phyloP scores from a whole-genome alignment of 2,888 invertebrate species.

The Dynastes maya region DNA sequence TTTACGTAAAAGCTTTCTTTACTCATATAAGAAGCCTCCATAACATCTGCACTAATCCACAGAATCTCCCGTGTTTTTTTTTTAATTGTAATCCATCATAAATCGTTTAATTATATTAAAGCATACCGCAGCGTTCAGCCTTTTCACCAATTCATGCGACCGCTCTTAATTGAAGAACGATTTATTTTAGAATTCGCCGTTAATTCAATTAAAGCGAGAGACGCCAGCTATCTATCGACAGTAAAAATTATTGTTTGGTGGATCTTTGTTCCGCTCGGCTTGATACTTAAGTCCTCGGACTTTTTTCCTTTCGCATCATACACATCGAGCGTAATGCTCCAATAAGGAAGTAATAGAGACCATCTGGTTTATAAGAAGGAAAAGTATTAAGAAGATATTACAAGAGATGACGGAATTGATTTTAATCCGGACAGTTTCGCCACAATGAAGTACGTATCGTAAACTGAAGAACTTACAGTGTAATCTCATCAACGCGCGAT shows the following conservation, averaged over 20 bases:
- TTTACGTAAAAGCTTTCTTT: too few species aligned
- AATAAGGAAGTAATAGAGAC: slow-evolving; percentile 15
- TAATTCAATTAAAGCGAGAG: slow-evolving; percentile 17
- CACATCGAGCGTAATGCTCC: neutral
- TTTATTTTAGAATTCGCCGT: neutral
- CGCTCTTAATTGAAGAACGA: slow-evolving; percentile 12
- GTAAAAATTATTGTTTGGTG: slow-evolving; percentile 23
- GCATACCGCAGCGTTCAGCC: neutral
- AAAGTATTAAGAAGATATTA: neutral
- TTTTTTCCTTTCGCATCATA: slow-evolving; percentile 10
- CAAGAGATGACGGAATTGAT: slow-evolving; percentile 2
- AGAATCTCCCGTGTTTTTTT: too few species aligned
- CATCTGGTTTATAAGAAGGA: neutral
- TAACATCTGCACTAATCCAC: too few species aligned
- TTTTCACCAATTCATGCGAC: slow-evolving; percentile 1
- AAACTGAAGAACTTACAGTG: slow-evolving; percentile 7
- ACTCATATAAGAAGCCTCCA: too few species aligned
- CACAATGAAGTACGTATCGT: slow-evolving; percentile 8
- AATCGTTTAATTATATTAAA: slow-evolving; percentile 17
- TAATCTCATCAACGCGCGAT: neutral
- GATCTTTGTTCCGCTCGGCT: slow-evolving; percentile 26
- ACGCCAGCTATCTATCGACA: slow-evolving; percentile 7
- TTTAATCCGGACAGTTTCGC: neutral
- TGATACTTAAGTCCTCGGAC: neutral
- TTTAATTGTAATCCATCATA: neutral